These are phyloP conservation scores for Rachycentron canadum DNA, from an alignment of 2,797 vertebrate species.

Conservation along the genomic window DNA sequence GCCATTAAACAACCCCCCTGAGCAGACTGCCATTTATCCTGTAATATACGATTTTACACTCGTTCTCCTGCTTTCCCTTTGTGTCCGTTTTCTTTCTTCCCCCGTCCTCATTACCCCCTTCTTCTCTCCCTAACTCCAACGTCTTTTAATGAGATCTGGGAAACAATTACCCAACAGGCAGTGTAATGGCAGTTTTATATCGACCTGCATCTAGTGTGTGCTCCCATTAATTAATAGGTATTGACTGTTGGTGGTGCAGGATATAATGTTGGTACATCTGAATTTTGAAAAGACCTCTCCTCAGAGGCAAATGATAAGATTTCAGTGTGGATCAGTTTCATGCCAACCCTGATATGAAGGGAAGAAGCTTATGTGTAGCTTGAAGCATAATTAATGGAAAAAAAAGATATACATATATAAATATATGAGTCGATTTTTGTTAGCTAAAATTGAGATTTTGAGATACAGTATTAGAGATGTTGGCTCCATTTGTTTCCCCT, in stretches of 20 bases:
- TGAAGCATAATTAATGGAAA: neutral
- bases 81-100: constrained; percentile 37
- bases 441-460: neutral
- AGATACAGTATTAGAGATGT: neutral
- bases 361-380: neutral
- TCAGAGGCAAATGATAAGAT: neutral
- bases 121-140: constrained; percentile 11
- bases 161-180: constrained; percentile 73
- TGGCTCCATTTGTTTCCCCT: neutral
- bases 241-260: constrained; percentile 60
- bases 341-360: neutral
- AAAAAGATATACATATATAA: too few relatives aligned
- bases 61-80: neutral
- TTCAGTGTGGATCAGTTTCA: constrained; percentile 3
- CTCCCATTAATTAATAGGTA: constrained; percentile 73
- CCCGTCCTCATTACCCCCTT: constrained; percentile 2
- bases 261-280: constrained; percentile 50
- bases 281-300: constrained; percentile 42
- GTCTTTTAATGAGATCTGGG: constrained; percentile 76
- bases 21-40: constrained; percentile 15
- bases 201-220: constrained; percentile 58
- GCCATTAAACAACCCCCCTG: neutral
- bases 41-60: constrained; percentile 34
- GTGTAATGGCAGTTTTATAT: constrained; percentile 53
- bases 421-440: neutral